phyloP scores from a whole-genome alignment of 1,140 invertebrate species.

The Platyura marginata region DNA sequence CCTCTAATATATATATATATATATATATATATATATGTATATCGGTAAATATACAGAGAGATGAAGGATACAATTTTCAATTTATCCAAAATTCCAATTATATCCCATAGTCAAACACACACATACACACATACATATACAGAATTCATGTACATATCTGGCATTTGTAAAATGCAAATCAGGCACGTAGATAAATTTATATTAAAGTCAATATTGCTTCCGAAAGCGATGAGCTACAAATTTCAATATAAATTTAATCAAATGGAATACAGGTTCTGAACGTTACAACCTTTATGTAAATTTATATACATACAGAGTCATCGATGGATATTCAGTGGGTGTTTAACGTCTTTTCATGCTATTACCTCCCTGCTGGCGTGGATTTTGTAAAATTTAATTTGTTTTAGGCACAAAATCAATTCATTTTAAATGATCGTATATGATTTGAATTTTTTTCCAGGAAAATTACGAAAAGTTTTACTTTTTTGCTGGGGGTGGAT shows the following conservation, averaged over 20 bases:
- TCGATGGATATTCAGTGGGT: not conserved
- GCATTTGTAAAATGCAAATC: conserved; percentile 3
- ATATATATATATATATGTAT: too few relatives aligned
- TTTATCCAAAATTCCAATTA: too few relatives aligned
- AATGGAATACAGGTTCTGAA: conserved; percentile 2
- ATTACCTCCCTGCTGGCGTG: not conserved
- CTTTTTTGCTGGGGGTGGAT: too few relatives aligned
- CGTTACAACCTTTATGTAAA: not conserved
- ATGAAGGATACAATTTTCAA: too few relatives aligned
- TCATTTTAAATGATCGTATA: not conserved
- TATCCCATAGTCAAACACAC: too few relatives aligned
- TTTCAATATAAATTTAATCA: conserved; percentile 3
- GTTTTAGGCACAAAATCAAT: not conserved
- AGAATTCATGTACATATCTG: not conserved
- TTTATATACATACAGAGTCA: not conserved
- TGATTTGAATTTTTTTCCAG: too few relatives aligned
- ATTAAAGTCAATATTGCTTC: conserved; percentile 3
- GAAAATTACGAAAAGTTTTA: too few relatives aligned
- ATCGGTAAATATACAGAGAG: too few relatives aligned
- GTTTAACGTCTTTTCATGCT: not conserved
- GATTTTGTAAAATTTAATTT: not conserved
- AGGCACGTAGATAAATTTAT: conserved; percentile 3
- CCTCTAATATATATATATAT: too few relatives aligned
- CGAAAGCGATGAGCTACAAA: conserved; percentile 3
- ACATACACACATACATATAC: too few relatives aligned